These are phyloP conservation scores for Mustela lutreola DNA, from an alignment of 2,113 vertebrate genomes.

Conservation along the genomic window DNA sequence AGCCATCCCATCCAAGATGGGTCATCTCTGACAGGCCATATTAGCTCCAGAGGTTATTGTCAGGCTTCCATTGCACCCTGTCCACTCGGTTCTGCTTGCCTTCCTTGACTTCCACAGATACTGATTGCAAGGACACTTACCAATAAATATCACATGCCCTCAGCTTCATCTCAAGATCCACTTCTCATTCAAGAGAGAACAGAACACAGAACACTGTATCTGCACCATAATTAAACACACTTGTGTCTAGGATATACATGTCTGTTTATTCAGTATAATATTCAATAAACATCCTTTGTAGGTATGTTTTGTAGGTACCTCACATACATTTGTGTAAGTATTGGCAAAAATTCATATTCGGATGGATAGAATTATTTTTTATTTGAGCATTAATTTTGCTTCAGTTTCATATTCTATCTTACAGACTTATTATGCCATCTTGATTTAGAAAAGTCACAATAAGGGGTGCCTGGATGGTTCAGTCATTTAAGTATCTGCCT, in stretches of 20 bases:
- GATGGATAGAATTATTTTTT: not conserved
- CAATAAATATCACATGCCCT: not conserved
- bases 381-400: conserved; percentile 17
- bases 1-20: not conserved
- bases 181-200: not conserved
- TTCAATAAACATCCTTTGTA: not conserved
- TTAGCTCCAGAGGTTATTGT: not conserved
- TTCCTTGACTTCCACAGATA: not conserved
- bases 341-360: not conserved
- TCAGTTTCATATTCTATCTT: not conserved
- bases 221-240: not conserved
- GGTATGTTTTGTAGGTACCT: too few species aligned
- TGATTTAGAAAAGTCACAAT: not conserved
- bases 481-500: too few species aligned
- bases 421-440: not conserved
- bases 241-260: not conserved
- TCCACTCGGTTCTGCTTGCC: not conserved
- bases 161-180: not conserved
- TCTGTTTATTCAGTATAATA: not conserved
- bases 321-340: not conserved
- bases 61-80: not conserved
- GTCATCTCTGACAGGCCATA: not conserved
- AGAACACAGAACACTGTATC: not conserved
- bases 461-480: not conserved
- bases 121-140: not conserved